Evolutionary conservation across 2,888 invertebrate genomes (phyloP), one percentile per base, ranked within the genome.

Genomic region (Stenotaenia linearis): DNA sequence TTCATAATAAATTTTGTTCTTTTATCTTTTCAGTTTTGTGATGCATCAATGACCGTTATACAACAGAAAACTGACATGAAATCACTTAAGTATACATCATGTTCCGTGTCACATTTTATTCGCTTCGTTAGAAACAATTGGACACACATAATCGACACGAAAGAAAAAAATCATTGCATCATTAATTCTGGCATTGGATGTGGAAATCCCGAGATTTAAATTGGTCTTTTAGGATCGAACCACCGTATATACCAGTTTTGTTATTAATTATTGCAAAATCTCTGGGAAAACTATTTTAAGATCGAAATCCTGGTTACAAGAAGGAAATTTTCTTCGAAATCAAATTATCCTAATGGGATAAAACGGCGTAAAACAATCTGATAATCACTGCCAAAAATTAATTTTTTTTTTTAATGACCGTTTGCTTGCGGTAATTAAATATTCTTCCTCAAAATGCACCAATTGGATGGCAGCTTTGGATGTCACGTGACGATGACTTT

Each of bases 131-230:
- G 10, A 69, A 28, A 69, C 28, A 69, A 69, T 28, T 69, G 28
- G 6, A 1, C 7, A 4, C 50, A 50, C 50, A 50, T 50, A 18
- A 18, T 50, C 50, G 18, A 21, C 50, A 50, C 28, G 12, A 69
- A 25, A 69, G 25, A 69, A n/a, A 25, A 28, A 69, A 69, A 69
- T 28, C 1, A 69, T 69, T 69, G 69, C 69, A 12, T 69, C 69
- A 69, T 69, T 69, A 69, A 69, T 69, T 69, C n/a, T 69, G 23
- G 23, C 69, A 28, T 69, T 69, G 69, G 69, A 69, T 69, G 69
- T 28, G 69, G 69, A 69, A 69, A 69, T 69, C 23, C 12, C 12
- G n/a, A n/a, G 69, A 69, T 69, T 69, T 25, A 28, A 69, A 25
- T 25, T 25, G 10, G 4, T n/a, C 69, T 4, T 25, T 23, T 25